Conservation (phyloP, 2,888 invertebrate species). For the Enchytraeus crypticus region DNA sequence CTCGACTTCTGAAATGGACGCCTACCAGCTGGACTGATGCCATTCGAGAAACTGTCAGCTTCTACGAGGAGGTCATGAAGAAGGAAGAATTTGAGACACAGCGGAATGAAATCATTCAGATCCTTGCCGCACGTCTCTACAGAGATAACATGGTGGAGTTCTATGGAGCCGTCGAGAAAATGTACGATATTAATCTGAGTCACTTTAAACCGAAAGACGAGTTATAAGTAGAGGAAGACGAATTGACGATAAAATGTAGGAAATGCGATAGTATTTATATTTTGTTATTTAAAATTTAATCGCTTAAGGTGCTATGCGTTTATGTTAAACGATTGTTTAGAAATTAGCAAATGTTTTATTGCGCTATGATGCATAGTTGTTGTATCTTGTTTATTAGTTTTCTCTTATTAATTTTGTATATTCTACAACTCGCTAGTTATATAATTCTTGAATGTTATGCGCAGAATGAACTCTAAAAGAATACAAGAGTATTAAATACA, state of each 20-base stretch:
- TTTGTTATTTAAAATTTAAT: too few species aligned
- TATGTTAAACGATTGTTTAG: too few species aligned
- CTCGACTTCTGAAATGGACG: slow-evolving; percentile 38
- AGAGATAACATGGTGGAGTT: slow-evolving; percentile 17
- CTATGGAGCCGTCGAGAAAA: slow-evolving; percentile 21
- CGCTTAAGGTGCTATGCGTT: too few species aligned
- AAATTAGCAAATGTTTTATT: too few species aligned
- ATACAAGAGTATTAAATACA: too few species aligned
- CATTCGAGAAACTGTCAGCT: slow-evolving; percentile 41
- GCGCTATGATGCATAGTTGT: too few species aligned
- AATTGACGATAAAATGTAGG: slow-evolving; percentile 97
- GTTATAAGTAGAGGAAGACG: slow-evolving; percentile 20
- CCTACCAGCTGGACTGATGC: slow-evolving; percentile 44
- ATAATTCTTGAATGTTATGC: too few species aligned
- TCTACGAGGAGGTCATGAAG: slow-evolving; percentile 45
- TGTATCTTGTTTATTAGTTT: too few species aligned
- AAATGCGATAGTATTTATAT: slow-evolving; percentile 99
- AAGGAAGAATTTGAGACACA: slow-evolving; percentile 24
- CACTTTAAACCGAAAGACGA: slow-evolving; percentile 28
- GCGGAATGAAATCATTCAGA: slow-evolving; percentile 36
- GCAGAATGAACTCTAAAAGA: too few species aligned
- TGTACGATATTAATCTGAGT: slow-evolving; percentile 22
- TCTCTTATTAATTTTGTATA: too few species aligned
- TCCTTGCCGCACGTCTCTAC: slow-evolving; percentile 32
- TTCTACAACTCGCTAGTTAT: too few species aligned